Percentiles rank a stretch among this genome's conserved stretches.
These are phyloP conservation scores for Coilia nasus DNA, from an alignment of 2,797 vertebrate genomes.

Conservation along the genomic window DNA sequence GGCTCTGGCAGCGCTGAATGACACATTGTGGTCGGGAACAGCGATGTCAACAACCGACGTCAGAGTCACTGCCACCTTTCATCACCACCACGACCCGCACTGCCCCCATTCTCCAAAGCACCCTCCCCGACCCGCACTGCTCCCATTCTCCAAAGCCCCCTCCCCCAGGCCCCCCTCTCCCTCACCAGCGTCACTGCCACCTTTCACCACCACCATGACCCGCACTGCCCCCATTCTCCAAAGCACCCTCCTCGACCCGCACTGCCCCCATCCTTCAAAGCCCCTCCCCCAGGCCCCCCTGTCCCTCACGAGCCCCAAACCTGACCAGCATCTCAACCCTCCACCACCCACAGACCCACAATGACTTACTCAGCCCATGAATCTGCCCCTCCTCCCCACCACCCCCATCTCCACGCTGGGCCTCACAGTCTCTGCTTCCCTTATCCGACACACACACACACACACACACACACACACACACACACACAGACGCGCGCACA, in stretches of 20 bases:
- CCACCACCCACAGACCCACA: neutral
- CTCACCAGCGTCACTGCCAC: neutral
- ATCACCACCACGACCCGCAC: neutral
- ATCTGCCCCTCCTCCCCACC: neutral
- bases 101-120: neutral
- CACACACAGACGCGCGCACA: neutral
- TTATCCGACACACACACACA: neutral
- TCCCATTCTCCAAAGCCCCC: neutral
- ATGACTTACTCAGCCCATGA: neutral
- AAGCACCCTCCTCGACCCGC: neutral
- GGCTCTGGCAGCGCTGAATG: slow-evolving; percentile 33
- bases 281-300: too few relatives aligned
- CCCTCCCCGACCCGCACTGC: neutral
- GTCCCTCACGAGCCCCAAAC: too few relatives aligned
- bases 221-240: neutral
- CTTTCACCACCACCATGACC: neutral
- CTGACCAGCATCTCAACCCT: neutral
- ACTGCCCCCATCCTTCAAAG: neutral
- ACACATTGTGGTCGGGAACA: slow-evolving; percentile 34
- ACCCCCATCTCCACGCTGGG: neutral
- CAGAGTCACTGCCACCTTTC: neutral
- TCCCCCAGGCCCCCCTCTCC: too few relatives aligned
- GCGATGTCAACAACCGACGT: slow-evolving; percentile 34
- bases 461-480: neutral
- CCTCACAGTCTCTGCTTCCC: neutral